Conservation (phyloP, 92 coral and sea anemone species). For the Phymanthus crucifer region DNA sequence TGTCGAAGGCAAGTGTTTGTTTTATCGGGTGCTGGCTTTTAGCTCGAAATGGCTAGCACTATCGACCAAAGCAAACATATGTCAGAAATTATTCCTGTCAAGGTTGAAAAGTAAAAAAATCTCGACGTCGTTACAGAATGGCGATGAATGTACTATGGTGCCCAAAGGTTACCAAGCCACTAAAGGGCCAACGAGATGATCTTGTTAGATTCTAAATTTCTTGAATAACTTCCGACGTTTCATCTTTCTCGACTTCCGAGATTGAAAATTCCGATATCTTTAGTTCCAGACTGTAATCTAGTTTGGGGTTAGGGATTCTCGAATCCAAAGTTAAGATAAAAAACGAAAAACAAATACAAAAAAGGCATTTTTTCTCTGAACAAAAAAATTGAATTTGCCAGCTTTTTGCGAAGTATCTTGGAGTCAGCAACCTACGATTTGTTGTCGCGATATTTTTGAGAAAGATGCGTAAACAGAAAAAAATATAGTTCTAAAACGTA, state of each 20-base stretch:
- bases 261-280: constrained; percentile 33
- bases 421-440: not conserved
- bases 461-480: not conserved
- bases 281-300: not conserved
- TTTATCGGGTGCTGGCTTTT: constrained; percentile 22
- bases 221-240: constrained; percentile 37
- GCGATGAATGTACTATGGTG: not conserved
- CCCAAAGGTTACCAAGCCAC: constrained; percentile 2
- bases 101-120: constrained; percentile 1
- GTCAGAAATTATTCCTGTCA: not conserved
- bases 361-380: not conserved
- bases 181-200: constrained; percentile 2
- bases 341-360: not conserved
- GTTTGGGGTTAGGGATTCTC: constrained; percentile 22
- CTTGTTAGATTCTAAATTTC: constrained; percentile 16
- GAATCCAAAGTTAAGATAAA: constrained; percentile 6
- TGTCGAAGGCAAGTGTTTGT: constrained; percentile 12
- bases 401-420: not conserved
- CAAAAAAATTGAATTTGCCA: not conserved
- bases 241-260: constrained; percentile 39
- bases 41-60: constrained; percentile 5
- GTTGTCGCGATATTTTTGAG: not conserved
- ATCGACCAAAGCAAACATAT: constrained; percentile 29
- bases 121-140: not conserved
- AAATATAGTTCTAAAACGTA: not conserved